Conservation (phyloP, 1,140 invertebrate genomes). For the Harlomillsia oculata region DNA sequence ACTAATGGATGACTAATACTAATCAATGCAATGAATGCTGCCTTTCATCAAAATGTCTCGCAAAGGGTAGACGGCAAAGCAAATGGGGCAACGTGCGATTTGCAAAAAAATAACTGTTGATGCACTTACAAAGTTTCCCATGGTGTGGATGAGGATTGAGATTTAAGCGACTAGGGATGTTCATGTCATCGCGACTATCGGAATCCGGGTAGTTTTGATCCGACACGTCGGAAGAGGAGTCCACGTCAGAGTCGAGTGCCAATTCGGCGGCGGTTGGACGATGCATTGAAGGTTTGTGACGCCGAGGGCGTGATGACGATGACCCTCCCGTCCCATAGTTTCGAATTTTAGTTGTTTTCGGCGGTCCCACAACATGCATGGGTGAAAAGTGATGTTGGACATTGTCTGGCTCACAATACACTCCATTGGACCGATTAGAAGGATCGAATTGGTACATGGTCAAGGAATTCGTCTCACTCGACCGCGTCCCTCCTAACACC, state of each 20-base stretch:
- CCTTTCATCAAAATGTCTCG: no score
- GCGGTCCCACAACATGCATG: constrained; percentile 19
- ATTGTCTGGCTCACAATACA: constrained; percentile 35
- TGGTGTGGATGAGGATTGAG: no score
- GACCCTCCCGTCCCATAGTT: constrained; percentile 20
- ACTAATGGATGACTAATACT: no score
- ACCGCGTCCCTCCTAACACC: no score
- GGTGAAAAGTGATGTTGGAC: constrained; percentile 27
- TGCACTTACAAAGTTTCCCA: no score
- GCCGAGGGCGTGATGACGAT: constrained; percentile 15
- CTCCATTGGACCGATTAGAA: constrained; percentile 33
- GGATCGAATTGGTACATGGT: constrained; percentile 35
- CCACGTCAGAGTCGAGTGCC: constrained; percentile 28
- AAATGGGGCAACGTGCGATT: no score
- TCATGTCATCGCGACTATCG: constrained; percentile 26
- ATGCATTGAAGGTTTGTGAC: constrained; percentile 19
- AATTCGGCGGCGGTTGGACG: constrained; percentile 21
- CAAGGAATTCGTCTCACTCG: no score
- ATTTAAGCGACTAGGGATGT: constrained; percentile 30
- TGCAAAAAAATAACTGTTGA: not conserved
- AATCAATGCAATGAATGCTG: no score
- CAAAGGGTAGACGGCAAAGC: no score
- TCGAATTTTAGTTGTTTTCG: constrained; percentile 31
- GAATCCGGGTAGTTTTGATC: constrained; percentile 34
- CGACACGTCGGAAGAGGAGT: constrained; percentile 34